Conservation (phyloP, 2,888 invertebrate genomes). For the Peribatodes rhomboidaria region DNA sequence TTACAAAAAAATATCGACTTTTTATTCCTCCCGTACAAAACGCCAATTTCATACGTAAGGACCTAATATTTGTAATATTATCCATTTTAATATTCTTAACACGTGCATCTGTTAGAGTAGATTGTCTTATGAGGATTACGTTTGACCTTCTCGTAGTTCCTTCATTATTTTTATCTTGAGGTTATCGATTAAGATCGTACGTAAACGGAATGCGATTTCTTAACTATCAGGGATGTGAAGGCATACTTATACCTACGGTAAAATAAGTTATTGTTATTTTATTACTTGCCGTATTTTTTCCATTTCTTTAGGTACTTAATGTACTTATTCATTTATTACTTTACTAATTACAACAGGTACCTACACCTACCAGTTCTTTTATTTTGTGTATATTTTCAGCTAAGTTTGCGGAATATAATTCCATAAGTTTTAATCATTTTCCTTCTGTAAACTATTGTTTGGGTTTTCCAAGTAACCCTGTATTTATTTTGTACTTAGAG, state of each 20-base stretch:
- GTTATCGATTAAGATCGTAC: slow-evolving; percentile 10
- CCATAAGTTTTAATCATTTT: background rate
- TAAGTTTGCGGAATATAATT: background rate
- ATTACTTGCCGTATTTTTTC: too few relatives aligned
- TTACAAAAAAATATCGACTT: too few relatives aligned
- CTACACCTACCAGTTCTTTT: background rate
- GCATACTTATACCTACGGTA: background rate
- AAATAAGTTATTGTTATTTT: too few relatives aligned
- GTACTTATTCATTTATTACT: too few relatives aligned
- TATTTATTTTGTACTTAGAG: too few relatives aligned
- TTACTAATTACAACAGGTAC: too few relatives aligned
- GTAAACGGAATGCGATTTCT: slow-evolving; percentile 9
- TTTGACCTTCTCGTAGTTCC: slow-evolving; percentile 26
- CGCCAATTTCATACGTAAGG: too few relatives aligned
- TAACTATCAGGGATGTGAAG: background rate
- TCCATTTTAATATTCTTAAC: background rate
- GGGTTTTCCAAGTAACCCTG: too few relatives aligned
- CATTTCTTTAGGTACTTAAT: background rate
- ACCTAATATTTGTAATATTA: background rate
- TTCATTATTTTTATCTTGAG: slow-evolving; percentile 19
- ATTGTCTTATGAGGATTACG: slow-evolving; percentile 9
- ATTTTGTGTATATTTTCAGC: background rate
- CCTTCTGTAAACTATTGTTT: background rate
- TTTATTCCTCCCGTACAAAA: too few relatives aligned
- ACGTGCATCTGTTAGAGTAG: background rate